phyloP scores from a whole-genome alignment of 2,113 vertebrate genomes.

The Malaclemys terrapin region DNA sequence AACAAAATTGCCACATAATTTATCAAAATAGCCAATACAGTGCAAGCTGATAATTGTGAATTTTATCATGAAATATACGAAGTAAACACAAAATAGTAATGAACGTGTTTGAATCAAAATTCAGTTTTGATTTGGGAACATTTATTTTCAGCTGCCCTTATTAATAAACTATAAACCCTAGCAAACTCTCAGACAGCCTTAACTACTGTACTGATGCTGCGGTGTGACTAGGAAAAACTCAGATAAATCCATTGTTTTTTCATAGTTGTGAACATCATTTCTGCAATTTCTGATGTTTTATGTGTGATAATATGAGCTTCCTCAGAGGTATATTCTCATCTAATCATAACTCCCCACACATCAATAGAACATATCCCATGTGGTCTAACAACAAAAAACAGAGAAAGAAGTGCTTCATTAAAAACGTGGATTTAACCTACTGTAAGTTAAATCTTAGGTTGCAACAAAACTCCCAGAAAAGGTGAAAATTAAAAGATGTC shows the following conservation, averaged over 20 bases:
- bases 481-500: constrained; percentile 71
- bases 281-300: constrained; percentile 73
- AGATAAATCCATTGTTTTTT: constrained; percentile 78
- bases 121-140: constrained; percentile 61
- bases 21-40: constrained; percentile 1
- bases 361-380: constrained; percentile 77
- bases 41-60: neutral
- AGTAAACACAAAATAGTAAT: constrained; percentile 17
- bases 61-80: constrained; percentile 41
- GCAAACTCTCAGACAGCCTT: constrained; percentile 65
- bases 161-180: constrained; percentile 75
- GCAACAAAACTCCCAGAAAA: constrained; percentile 61
- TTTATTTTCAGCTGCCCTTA: constrained; percentile 68
- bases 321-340: constrained; percentile 79
- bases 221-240: constrained; percentile 69
- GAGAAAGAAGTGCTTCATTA: constrained; percentile 73
- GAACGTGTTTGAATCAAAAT: constrained; percentile 41
- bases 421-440: constrained; percentile 67
- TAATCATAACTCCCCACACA: constrained; percentile 76
- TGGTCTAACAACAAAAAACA: constrained; percentile 69
- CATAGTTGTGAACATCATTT: constrained; percentile 73
- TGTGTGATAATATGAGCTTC: constrained; percentile 76
- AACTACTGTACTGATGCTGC: constrained; percentile 70
- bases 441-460: constrained; percentile 65
- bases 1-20: neutral